Percentiles rank a stretch among this genome's conserved stretches.
Conservation (phyloP, 92 coral and sea anemone species). For the Blastomussa wellsi region DNA sequence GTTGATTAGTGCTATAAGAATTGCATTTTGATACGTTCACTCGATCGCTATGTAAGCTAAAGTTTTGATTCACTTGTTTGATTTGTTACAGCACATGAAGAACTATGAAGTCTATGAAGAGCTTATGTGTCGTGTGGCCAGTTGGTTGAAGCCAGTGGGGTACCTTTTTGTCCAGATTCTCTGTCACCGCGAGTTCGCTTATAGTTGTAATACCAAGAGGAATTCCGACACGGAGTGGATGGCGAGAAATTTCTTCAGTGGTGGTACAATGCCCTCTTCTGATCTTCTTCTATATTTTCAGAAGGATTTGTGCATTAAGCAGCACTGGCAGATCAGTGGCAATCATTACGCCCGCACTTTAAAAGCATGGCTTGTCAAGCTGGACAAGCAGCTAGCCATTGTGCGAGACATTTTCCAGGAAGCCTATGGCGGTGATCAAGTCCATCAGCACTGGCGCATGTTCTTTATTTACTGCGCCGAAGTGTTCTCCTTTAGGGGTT, state of each 20-base stretch:
- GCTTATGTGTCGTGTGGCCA: conserved; percentile 75
- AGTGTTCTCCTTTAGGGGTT: conserved; percentile 73
- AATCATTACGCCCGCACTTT: conserved; percentile 74
- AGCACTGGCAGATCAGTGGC: conserved; percentile 85
- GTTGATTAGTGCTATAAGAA: no score
- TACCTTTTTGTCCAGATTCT: conserved; percentile 75
- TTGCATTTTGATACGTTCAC: background rate
- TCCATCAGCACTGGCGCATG: conserved; percentile 84
- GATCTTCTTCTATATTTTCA: conserved; percentile 81
- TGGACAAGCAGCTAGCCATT: conserved; percentile 57
- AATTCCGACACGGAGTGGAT: conserved; percentile 95
- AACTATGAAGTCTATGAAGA: conserved; percentile 83
- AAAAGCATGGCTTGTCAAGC: conserved; percentile 81
- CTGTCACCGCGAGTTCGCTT: conserved; percentile 84
- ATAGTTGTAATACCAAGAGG: conserved; percentile 70
- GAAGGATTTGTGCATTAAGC: conserved; percentile 64
- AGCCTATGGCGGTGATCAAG: conserved; percentile 66
- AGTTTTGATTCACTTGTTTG: background rate
- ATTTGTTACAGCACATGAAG: conserved; percentile 77
- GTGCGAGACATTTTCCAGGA: conserved; percentile 59
- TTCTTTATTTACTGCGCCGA: conserved; percentile 85
- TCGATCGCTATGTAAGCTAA: background rate
- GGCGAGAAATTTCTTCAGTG: conserved; percentile 84
- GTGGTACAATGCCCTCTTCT: conserved; percentile 90
- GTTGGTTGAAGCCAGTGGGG: conserved; percentile 81